Evolutionary conservation across 2,797 vertebrate genomes (phyloP).

Genomic region (Hippopotamyrus pictus): DNA sequence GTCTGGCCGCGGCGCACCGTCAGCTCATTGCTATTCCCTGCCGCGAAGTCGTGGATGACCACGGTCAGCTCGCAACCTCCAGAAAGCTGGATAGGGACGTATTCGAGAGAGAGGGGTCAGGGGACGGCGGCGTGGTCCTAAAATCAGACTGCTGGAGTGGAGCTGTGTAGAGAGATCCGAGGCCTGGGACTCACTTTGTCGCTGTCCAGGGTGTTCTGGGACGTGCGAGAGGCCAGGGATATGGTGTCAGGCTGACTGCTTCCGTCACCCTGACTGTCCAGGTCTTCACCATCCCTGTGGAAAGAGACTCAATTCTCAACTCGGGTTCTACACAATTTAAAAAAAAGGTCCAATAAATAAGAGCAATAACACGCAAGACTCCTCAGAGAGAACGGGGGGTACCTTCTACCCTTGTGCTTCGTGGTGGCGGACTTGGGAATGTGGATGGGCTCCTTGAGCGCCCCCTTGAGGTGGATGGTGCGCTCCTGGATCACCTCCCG

Average conservation of each 20-base stretch:
- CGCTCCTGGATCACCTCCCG: conserved; percentile 97
- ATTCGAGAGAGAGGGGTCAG: not conserved
- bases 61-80: conserved; percentile 96
- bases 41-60: conserved; percentile 94
- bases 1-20: conserved; percentile 92
- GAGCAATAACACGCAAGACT: not conserved
- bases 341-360: not conserved
- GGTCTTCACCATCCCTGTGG: conserved; percentile 88
- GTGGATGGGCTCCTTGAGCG: conserved; percentile 95
- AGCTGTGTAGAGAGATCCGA: not conserved
- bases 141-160: not conserved
- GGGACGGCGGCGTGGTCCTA: not conserved
- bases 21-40: conserved; percentile 91
- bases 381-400: not conserved
- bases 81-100: conserved; percentile 69
- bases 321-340: not conserved
- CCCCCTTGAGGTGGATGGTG: conserved; percentile 92
- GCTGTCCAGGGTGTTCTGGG: conserved; percentile 96
- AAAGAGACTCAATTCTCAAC: not conserved
- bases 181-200: conserved; percentile 76
- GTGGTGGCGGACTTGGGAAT: conserved; percentile 87
- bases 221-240: conserved; percentile 93
- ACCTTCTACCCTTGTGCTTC: conserved; percentile 88
- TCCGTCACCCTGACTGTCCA: conserved; percentile 96
- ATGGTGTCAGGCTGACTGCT: conserved; percentile 98